Percentiles rank a stretch among this genome's conserved stretches.
phyloP scores from a whole-genome alignment of 2,888 invertebrate species.

The Augochlorella aurata region DNA sequence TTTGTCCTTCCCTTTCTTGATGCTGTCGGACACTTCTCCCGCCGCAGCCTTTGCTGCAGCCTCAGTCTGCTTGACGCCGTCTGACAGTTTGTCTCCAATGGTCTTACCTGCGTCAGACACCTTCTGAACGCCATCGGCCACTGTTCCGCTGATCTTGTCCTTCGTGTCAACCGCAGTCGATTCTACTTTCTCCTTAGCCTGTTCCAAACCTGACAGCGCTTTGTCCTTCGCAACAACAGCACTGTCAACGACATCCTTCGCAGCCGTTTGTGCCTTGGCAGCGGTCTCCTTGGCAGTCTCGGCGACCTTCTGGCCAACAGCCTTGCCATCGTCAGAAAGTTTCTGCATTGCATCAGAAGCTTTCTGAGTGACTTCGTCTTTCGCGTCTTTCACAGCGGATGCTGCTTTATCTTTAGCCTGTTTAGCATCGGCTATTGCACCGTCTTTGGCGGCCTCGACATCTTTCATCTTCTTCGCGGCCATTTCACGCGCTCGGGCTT shows the following conservation, averaged over 20 bases:
- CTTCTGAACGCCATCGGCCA: background rate
- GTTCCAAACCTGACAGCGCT: background rate
- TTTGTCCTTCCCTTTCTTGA: conserved; percentile 70
- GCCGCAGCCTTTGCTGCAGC: background rate
- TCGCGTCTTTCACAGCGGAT: conserved; percentile 50
- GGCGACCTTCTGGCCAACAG: conserved; percentile 81
- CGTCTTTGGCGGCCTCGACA: conserved; percentile 14
- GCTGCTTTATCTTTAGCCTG: conserved; percentile 54
- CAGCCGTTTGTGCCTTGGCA: background rate
- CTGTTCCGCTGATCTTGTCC: conserved; percentile 27
- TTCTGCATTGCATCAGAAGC: conserved; percentile 38
- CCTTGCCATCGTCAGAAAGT: conserved; percentile 45
- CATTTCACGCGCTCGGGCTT: conserved; percentile 59
- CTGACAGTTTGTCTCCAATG: conserved; percentile 62
- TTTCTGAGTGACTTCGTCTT: conserved; percentile 47
- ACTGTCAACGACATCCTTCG: background rate
- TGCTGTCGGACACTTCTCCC: background rate
- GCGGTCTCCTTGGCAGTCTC: conserved; percentile 52
- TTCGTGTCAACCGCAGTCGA: conserved; percentile 34
- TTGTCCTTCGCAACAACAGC: background rate
- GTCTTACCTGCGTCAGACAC: background rate
- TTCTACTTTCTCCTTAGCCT: conserved; percentile 73
- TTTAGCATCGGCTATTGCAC: conserved; percentile 56
- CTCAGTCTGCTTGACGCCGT: background rate
- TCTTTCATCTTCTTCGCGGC: conserved; percentile 50